Evolutionary conservation across 2,888 invertebrate species (phyloP), one percentile per base, ranked within the genome.

Genomic region (Oxystoma pomonae): DNA sequence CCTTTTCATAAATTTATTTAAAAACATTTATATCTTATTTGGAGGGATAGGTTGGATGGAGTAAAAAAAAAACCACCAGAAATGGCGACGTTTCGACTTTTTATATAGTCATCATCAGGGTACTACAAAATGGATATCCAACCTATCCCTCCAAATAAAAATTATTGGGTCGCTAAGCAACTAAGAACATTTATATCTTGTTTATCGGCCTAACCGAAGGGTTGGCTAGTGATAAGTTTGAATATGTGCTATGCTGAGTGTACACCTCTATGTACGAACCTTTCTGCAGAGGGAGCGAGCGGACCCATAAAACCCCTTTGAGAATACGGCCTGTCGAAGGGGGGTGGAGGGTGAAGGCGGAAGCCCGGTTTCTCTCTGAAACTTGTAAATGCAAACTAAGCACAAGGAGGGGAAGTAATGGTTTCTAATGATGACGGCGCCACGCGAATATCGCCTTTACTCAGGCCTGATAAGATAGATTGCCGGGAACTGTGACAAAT

Each of bases 381-480:
- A 79, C 78, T 80, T 80, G 80, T 79, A 79, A 80, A 80, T 80
- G 80, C 80, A 80, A 80, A 80, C 80, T 80, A 80, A 80, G 80
- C 79, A 78, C 75, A 78, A 77, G 78, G 76, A 76, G 76, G 74
- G 76, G 74, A 77, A 74, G 77, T 74, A 74, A 75, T 75, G 77
- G 77, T 77, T 76, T 78, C 78, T 80, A 79, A 80, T 79, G 80
- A 79, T 78, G 76, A 72, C 70, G 72, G 73, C 72, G 75, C 73
- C 74, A 73, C 67, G 75, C 77, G 77, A 80, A 77, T 75, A 76
- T 78, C 75, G 74, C 75, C 79, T 78, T 77, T 79, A 79, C 12
- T 12, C 35, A 35, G 12, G 35, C 35, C 12, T 3, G 35, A 35
- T 3, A 35, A 35, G 35, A 35, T 35, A 35, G 35, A 35, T 35